Base-by-base conservation (phyloP, 2,113 vertebrate genomes). In the Atherinomorus stipes region DNA sequence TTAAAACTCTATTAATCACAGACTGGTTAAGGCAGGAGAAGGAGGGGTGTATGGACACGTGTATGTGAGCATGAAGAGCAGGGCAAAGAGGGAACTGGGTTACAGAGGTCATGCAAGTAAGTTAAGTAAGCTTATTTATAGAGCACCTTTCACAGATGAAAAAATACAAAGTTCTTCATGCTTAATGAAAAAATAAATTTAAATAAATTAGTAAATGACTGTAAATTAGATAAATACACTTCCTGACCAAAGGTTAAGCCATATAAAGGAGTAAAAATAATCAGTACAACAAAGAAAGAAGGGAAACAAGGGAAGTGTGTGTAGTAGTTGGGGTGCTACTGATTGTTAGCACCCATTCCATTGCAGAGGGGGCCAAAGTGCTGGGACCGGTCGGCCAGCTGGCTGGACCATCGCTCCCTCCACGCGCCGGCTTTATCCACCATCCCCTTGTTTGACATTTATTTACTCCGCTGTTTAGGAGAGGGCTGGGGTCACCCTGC, bases 391-490 rank as follows among this genome's bases (percentile, higher is more conserved):
- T 64, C 47, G 45, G 4, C 44, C 44, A 47, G 54, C 59, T 28
- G 64, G 66, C 74, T 73, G 28, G 68, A 72, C 83, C 37, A 25
- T 38, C 74, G n/a, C 62, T 62, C 63, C 45, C 84, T 72, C 74
- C 89, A 93, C 84, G 80, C 87, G 64, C 85, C 73, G 78, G 91
- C 93, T 92, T 94, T 94, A 93, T 94, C 85, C 71, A 12, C 61
- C 31, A 12, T 62, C 31, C 42, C 68, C 88, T 90, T 93, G 89
- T 94, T 94, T 90, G 88, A 93, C 93, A 94, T 91, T 94, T 90
- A 93, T 95, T 95, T 93, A 94, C 94, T 89, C 84, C 76, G 84
- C 81, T 71, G 81, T 91, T 93, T 85, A 78, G 87, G 67, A 79
- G 83, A 45, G 74, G 83, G 85, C 75, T 47, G 77, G 89, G 89